Percentiles rank a stretch among this genome's conserved stretches.
phyloP scores from a whole-genome alignment of 2,888 invertebrate genomes.

The Eristalis arbustorum region DNA sequence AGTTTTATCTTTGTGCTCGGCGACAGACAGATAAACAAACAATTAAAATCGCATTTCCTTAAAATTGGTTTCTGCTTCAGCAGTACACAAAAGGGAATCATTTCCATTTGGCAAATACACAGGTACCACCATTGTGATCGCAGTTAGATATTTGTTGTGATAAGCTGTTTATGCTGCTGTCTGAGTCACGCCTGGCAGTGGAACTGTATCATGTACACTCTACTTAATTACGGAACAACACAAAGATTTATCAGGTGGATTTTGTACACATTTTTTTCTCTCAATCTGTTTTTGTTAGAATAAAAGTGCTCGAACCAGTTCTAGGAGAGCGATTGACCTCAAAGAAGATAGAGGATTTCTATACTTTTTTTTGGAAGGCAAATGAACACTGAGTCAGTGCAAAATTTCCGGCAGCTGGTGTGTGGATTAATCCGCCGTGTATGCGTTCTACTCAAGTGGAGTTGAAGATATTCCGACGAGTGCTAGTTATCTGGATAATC shows the following conservation, averaged over 20 bases:
- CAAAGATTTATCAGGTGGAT: slow-evolving; percentile 16
- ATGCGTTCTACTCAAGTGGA: neutral
- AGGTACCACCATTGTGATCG: slow-evolving; percentile 9
- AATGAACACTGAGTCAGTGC: neutral
- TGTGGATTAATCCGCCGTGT: neutral
- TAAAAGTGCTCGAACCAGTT: slow-evolving; percentile 10
- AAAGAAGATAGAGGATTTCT: neutral
- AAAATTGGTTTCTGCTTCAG: neutral
- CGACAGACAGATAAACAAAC: slow-evolving; percentile 28
- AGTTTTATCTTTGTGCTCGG: neutral
- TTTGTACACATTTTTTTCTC: neutral
- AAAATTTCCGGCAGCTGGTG: slow-evolving; percentile 8
- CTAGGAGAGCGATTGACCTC: slow-evolving; percentile 6
- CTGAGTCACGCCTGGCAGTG: slow-evolving; percentile 28
- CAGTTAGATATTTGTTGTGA: slow-evolving; percentile 33
- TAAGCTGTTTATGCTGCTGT: slow-evolving; percentile 29
- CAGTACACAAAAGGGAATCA: neutral
- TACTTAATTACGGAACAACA: slow-evolving; percentile 25
- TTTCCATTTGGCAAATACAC: slow-evolving; percentile 8
- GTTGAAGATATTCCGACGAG: neutral
- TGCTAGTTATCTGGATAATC: neutral
- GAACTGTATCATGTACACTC: neutral
- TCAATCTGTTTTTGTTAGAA: neutral
- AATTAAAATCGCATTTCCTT: slow-evolving; percentile 30
- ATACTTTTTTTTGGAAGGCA: neutral